Percentiles rank a stretch among this genome's conserved stretches.
Conservation (phyloP, 1,140 invertebrate genomes). For the Diuraphis noxia region DNA sequence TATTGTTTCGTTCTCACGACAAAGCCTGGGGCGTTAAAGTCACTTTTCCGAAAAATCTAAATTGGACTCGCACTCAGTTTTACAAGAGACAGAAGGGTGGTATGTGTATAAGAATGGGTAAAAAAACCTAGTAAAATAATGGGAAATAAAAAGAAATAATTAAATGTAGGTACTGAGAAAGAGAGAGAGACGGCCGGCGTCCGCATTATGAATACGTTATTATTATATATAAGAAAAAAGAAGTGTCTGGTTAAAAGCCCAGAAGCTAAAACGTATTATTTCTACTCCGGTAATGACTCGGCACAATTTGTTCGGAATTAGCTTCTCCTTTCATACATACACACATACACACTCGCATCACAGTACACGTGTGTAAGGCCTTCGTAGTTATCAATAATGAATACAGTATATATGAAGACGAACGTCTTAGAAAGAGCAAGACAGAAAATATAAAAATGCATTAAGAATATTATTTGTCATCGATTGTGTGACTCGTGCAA, state of each 20-base stretch:
- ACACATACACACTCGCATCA: not conserved
- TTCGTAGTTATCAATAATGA: constrained; percentile 52
- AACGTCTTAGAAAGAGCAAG: constrained; percentile 19
- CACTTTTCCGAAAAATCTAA: constrained; percentile 48
- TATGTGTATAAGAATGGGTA: constrained; percentile 22
- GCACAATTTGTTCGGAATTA: constrained; percentile 51
- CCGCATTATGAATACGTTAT: constrained; percentile 38
- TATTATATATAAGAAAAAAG: constrained; percentile 39
- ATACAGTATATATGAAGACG: constrained; percentile 41
- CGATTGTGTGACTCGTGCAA: constrained; percentile 53
- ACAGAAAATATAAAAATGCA: constrained; percentile 39
- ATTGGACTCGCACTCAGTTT: not conserved
- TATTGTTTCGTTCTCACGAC: constrained; percentile 43
- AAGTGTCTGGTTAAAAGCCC: constrained; percentile 48
- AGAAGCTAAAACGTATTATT: constrained; percentile 54
- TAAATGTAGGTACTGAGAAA: constrained; percentile 12
- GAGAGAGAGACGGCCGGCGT: not conserved
- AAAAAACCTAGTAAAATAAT: constrained; percentile 29
- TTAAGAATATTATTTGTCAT: constrained; percentile 54
- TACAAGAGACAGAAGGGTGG: not conserved
- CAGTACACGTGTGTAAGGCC: constrained; percentile 34
- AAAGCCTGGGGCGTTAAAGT: constrained; percentile 48
- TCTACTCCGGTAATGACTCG: constrained; percentile 52
- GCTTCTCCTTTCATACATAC: constrained; percentile 45
- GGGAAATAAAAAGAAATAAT: constrained; percentile 34